Evolutionary conservation across 2,113 vertebrate genomes (phyloP), one percentile per base, ranked within the genome.

Genomic region (Azemiops feae): DNA sequence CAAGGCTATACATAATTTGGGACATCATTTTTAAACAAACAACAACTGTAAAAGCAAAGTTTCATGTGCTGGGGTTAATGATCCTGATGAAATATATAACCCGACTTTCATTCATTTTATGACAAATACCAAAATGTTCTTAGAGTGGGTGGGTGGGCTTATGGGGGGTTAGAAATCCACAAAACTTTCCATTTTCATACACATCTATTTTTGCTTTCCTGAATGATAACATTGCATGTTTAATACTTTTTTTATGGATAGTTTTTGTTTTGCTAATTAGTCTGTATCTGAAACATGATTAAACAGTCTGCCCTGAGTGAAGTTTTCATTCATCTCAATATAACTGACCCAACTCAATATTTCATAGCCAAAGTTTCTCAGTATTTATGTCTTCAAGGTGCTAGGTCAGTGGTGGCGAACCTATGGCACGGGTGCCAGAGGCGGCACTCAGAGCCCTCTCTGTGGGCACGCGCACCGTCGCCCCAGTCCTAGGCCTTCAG

Each of bases 91-190:
- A 58, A 85, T 43, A n/a, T 12, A 1, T 93, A 95, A 95, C 97
- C 95, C 43, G 95, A 94, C 88, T 86, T 90, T 89, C 60, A 43
- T 97, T 95, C 94, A 95, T 91, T 93, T 20, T 30, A 93, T 89
- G 91, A 96, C 90, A 96, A 96, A 96, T 96, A 95, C 93, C 96
- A 95, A 93, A 95, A 92, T 74, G 74, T 94, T 90, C 94, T 95
- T 88, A 2, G 14, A 47, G 94, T 93, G 96, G 96, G 97, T 3
- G 94, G 95, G 94, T 74, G 93, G 95, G 92, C 95, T 74, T 96
- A 95, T 92, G 94, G 7, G 7, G 34, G 20, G 34, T 85, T 93
- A 96, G 94, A 93, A 39, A 3, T 54, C 39, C 22, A 27, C n/a
- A 34, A 43, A 43, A 39, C 7, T 18, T 74, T 54, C n/a, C 57